Base-by-base conservation (phyloP, 2,113 vertebrate species). In the Crypturellus undulatus region DNA sequence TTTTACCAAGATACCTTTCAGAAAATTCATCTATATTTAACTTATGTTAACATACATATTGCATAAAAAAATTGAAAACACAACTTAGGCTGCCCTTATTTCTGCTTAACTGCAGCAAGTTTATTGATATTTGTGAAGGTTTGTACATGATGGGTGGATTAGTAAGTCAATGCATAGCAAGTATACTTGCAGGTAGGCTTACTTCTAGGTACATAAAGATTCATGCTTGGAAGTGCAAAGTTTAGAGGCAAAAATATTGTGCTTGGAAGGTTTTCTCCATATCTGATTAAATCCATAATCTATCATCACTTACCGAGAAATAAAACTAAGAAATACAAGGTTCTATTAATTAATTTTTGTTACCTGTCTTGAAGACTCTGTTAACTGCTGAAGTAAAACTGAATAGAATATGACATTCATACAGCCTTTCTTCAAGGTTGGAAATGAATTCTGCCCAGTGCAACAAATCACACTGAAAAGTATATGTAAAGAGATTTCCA, bases 391-490 rank as follows among this genome's bases (percentile, higher is more conserved):
- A 82, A 80, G 78, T 88, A 58, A 65, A 77, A 36, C 3, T 62
- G 24, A 70, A 18, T 54, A 67, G 36, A 76, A 30, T 42, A 30
- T 43, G 17, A 72, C 42, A 81, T 77, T 73, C 86, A 67, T 76
- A 63, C 70, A 52, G 36, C 63, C 62, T 80, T 89, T 91, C 71
- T 83, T 54, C 9, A 7, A 63, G 76, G 43, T 19, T 93, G 54
- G 30, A 90, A 42, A 30, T 5, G 1, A 92, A 83, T 75, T 84
- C 68, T 12, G 30, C 56, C 38, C 73, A 81, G 59, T 22, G 47
- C 82, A 95, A 75, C 3, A 93, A 89, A 92, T 62, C 30, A 69
- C 28, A 47, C 62, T 90, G 76, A 7, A 28, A 93, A 89, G 54
- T 28, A 80, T 52, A 42, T n/a, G 73, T 10, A 32, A 43, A 84